Conservation (phyloP, 2,888 invertebrate species). For the Trachelus iudaicus region DNA sequence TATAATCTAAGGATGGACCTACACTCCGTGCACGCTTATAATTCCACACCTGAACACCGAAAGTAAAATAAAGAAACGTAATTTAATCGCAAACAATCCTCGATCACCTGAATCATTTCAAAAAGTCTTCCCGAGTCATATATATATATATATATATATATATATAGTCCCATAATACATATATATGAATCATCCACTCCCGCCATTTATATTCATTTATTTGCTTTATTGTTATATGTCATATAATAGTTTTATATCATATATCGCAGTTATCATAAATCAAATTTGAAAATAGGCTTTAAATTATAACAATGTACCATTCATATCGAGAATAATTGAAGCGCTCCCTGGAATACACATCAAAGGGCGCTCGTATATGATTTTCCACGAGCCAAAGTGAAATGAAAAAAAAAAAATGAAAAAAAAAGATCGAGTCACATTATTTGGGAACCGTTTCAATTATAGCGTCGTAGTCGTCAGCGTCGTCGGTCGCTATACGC, state of each 20-base stretch:
- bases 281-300: slow-evolving; percentile 61
- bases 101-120: background rate
- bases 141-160: background rate
- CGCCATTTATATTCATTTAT: slow-evolving; percentile 45
- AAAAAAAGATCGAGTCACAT: background rate
- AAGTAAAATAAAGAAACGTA: background rate
- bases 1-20: background rate
- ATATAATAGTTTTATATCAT: slow-evolving; percentile 59
- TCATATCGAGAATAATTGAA: slow-evolving; percentile 51
- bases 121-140: background rate
- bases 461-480: slow-evolving; percentile 27
- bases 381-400: slow-evolving; percentile 44
- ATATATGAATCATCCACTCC: background rate
- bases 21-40: background rate
- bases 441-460: slow-evolving; percentile 50
- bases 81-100: background rate
- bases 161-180: too few species aligned
- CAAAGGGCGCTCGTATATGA: slow-evolving; percentile 37
- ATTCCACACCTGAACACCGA: background rate
- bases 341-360: slow-evolving; percentile 54
- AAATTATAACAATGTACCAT: slow-evolving; percentile 57
- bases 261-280: slow-evolving; percentile 60
- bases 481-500: slow-evolving; percentile 40
- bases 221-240: slow-evolving; percentile 61
- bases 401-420: slow-evolving; percentile 10